Conservation (phyloP, 2,113 vertebrate species). For the Aegithalos caudatus region DNA sequence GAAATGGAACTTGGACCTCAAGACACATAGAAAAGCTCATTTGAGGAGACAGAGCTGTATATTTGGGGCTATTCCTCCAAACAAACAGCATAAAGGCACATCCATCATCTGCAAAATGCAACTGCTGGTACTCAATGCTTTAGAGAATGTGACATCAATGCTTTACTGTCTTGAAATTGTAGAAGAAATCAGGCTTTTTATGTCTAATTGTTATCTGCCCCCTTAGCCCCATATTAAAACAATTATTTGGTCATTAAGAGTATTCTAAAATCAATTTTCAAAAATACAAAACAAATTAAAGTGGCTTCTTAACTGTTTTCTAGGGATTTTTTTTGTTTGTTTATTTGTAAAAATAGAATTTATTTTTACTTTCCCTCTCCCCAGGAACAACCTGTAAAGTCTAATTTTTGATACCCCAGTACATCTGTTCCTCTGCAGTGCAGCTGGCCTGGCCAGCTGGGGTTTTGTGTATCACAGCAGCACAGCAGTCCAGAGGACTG, state of each 20-base stretch:
- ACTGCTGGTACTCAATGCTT: accelerated
- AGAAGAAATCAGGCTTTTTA: not conserved
- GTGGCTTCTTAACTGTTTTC: not conserved
- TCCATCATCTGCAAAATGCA: not conserved
- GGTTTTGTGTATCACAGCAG: not conserved
- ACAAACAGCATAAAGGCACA: not conserved
- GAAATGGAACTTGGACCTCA: not conserved
- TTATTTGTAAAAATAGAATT: not conserved
- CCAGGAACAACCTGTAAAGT: not conserved
- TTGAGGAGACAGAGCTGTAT: not conserved
- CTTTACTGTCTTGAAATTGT: not conserved
- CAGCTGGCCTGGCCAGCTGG: not conserved
- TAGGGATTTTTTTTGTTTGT: too few species aligned
- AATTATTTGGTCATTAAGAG: not conserved
- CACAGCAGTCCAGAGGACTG: not conserved
- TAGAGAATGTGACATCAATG: not conserved
- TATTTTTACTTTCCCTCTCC: not conserved
- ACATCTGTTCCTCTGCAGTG: not conserved
- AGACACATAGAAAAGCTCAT: not conserved
- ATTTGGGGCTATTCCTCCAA: not conserved
- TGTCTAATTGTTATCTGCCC: not conserved
- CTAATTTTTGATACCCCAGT: not conserved
- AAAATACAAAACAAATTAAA: not conserved
- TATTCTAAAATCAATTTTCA: not conserved
- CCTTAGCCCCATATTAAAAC: not conserved